Conservation (phyloP, 1,140 invertebrate genomes). For the Neotoxoptera formosana region DNA sequence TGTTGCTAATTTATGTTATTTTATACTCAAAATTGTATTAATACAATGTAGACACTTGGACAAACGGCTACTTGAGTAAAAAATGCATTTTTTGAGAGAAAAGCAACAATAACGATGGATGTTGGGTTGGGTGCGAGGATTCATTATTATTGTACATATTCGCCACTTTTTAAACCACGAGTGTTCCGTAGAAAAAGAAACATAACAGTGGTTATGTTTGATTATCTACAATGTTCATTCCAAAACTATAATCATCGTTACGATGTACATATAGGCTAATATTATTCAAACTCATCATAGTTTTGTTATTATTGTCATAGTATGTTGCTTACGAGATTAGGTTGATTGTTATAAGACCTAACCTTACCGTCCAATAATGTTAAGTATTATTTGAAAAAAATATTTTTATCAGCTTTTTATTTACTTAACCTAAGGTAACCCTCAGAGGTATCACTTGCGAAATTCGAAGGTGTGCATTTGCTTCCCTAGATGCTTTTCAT, state of each 20-base stretch:
- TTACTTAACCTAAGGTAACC: no score
- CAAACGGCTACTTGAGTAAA: neutral
- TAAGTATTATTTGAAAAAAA: no score
- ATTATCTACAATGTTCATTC: neutral
- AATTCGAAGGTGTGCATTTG: neutral
- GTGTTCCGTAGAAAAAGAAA: neutral
- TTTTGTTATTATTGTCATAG: neutral
- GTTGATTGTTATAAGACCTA: no score
- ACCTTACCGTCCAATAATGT: no score
- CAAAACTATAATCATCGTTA: neutral
- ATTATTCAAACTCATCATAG: neutral
- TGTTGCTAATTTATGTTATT: neutral
- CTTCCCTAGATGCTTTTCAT: no score
- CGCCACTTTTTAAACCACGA: neutral
- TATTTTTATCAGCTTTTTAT: no score
- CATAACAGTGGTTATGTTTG: neutral
- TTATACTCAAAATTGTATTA: neutral
- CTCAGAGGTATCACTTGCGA: neutral
- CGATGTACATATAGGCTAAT: neutral
- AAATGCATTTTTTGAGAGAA: neutral
- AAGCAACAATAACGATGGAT: neutral
- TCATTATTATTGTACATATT: neutral
- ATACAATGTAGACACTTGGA: neutral
- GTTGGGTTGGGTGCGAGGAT: neutral
- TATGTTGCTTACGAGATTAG: neutral